phyloP scores from a whole-genome alignment of 1,140 invertebrate species.

The Telenomus remus region DNA sequence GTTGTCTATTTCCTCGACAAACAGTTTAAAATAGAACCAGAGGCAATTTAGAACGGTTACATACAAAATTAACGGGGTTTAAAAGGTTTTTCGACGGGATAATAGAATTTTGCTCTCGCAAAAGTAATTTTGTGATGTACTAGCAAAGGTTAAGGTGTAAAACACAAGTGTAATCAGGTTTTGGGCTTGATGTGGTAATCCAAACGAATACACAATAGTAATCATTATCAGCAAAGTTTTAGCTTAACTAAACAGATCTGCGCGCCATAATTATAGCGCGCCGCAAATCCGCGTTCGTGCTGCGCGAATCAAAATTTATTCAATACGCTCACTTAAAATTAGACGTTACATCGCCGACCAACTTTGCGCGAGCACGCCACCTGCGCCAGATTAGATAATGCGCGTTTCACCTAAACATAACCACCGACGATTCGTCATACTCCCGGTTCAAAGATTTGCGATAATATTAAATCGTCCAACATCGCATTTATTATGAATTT shows the following conservation, averaged over 20 bases:
- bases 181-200: background rate
- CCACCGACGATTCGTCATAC: constrained; percentile 4
- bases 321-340: constrained; percentile 49
- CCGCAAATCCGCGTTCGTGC: constrained; percentile 28
- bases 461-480: too few species aligned
- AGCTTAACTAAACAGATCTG: constrained; percentile 2
- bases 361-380: constrained; percentile 45
- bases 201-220: constrained; percentile 7
- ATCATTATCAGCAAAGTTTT: constrained; percentile 4
- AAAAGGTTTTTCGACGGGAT: too few species aligned
- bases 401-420: constrained; percentile 35
- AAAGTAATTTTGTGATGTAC: too few species aligned
- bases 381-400: constrained; percentile 43
- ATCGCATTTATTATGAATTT: too few species aligned
- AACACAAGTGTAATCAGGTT: too few species aligned
- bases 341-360: constrained; percentile 49
- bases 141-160: too few species aligned
- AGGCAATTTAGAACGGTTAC: too few species aligned
- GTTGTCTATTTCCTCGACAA: too few species aligned
- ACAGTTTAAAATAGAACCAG: too few species aligned
- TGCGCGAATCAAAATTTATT: constrained; percentile 42
- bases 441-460: background rate
- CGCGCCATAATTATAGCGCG: constrained; percentile 30
- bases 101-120: too few species aligned
- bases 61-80: too few species aligned